Base-by-base conservation (phyloP, 2,797 vertebrate species). In the Onychomys leucogaster region DNA sequence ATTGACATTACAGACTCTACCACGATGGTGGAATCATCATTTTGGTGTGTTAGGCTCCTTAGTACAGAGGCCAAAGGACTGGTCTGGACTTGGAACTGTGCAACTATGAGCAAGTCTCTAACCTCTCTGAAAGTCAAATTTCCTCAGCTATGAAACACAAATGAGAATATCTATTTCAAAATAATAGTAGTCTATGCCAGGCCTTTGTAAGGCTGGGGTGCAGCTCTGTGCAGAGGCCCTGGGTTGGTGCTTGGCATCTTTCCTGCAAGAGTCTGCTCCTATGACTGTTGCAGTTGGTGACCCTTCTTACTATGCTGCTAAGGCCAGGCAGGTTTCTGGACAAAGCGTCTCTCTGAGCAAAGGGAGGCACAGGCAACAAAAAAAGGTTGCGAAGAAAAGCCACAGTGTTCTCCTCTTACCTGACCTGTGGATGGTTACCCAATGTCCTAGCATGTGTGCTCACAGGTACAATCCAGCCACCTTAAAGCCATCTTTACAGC, bases 81-180 rank as follows among this genome's bases (percentile, higher is more conserved):
- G 34, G 82, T 82, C 8, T 90, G 76, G 83, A 25, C 52, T 83
- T 77, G 88, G 25, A 90, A 75, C 49, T 91, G 80, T 82, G 71
- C 59, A 87, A 63, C 61, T 76, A 43, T 61, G 29, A 41, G 55
- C 52, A 90, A 86, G 52, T 57, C 73, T 61, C 76, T 84, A 75
- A 75, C 23, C 13, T 96, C 78, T 94, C 90, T 91, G 81, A 94
- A 92, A 96, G 69, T 82, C 93, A 93, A 65, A 29, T 86, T 95
- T 92, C 52, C 59, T 94, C 57, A 41, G 23, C 37, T 73, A 57
- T 86, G 77, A 89, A 84, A 85, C 2, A 93, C 5, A 85, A n/a
- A 88, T n/a, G 37, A 78, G 37, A 91, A 63, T 9, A 90, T 46
- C 76, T 89, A 87, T 29, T 34, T 84, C 41, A 82, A 96, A 86